Percentiles rank a stretch among this genome's conserved stretches.
Evolutionary conservation across 1,140 invertebrate species (phyloP).

Genomic region (Bombyx mandarina): DNA sequence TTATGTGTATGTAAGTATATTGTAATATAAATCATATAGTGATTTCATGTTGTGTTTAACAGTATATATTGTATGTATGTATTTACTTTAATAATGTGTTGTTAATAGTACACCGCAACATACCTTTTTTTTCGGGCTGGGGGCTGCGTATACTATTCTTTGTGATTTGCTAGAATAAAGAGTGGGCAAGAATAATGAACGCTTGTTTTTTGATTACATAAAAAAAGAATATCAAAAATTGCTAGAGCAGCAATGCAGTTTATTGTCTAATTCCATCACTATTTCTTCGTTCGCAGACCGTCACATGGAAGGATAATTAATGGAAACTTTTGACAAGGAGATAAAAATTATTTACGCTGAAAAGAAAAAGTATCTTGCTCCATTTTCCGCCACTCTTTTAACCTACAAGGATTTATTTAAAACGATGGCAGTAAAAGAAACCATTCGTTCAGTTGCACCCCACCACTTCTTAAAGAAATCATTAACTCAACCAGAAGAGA

Average conservation of each 20-base stretch:
- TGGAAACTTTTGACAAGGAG: constrained; percentile 6
- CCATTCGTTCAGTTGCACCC: background rate
- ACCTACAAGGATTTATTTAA: constrained; percentile 1
- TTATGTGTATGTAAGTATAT: too few species aligned
- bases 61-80: too few species aligned
- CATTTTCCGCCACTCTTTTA: constrained; percentile 3
- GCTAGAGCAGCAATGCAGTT: constrained; percentile 6
- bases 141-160: constrained; percentile 2
- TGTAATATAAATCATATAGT: too few species aligned
- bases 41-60: too few species aligned
- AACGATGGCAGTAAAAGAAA: background rate
- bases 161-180: constrained; percentile 4
- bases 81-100: too few species aligned
- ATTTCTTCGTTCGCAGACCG: constrained; percentile 9
- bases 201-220: constrained; percentile 7
- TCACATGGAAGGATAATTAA: constrained; percentile 7
- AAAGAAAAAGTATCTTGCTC: constrained; percentile 9
- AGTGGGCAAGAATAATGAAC: constrained; percentile 7
- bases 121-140: too few species aligned
- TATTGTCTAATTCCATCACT: constrained; percentile 8
- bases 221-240: constrained; percentile 10
- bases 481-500: background rate
- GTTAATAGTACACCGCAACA: too few species aligned
- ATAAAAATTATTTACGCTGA: constrained; percentile 11
- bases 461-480: background rate